Base-by-base conservation (phyloP, 2,888 invertebrate genomes). In the Cinara cedri region DNA sequence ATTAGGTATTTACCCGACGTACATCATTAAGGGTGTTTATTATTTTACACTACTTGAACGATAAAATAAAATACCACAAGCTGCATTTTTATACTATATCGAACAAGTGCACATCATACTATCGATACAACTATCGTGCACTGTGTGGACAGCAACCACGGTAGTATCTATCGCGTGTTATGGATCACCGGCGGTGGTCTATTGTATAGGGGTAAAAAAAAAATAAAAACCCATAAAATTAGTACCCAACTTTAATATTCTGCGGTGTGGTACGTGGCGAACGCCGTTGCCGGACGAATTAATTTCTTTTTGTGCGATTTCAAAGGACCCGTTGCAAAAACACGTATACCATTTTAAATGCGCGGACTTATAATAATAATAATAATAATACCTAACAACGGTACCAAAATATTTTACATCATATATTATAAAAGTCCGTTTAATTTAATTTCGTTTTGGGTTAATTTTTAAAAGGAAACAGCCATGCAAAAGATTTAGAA, bases 401-500 rank as follows among this genome's bases (percentile, higher is more conserved):
- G 16, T 16, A 16, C 14, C 60, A n/a, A 26, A 72, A 49, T 8
- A 11, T 72, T 72, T 46, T 57, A 21, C 62, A n/a, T 14, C 49
- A 34, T 8, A 11, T 72, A 57, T 46, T 46, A 21, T 46, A 26
- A 24, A n/a, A 10, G 24, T 57, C 19, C 34, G 70, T 13, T 70
- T 70, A 57, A 57, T 71, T 71, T 71, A 16, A 44, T 71, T 71
- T 71, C 21, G 1, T 55, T n/a, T n/a, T 1, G 57, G 24, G 55
- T 71, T 71, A 71, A 71, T 71, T 71, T 34, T 71, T 26, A 42
- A 71, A 57, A 57, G 44, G 71, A 71, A 71, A 71, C 71, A n/a
- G n/a, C n/a, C n/a, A n/a, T 55, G 55, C 55, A 24, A 57, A 44
- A 57, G 71, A 71, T 71, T 57, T 71, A 71, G 3, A 34, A 6